These are phyloP conservation scores for Avahi laniger DNA, from an alignment of 2,797 vertebrate species.

Conservation along the genomic window DNA sequence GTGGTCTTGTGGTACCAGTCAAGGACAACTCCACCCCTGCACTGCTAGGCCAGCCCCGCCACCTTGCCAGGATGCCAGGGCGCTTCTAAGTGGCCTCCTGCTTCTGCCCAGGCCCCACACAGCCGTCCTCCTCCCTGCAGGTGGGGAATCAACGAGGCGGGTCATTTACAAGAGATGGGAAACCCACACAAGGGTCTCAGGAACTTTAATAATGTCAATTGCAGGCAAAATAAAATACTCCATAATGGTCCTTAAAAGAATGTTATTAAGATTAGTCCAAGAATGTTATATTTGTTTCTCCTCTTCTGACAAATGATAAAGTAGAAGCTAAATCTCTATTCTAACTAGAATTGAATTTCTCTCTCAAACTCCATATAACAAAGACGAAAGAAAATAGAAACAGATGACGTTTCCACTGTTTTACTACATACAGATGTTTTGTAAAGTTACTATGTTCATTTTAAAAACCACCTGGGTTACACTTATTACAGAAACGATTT, in stretches of 20 bases:
- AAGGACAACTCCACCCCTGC: neutral
- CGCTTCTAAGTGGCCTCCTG: neutral
- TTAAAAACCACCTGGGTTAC: neutral
- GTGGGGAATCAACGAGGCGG: neutral
- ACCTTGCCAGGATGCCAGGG: neutral
- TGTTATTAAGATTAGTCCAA: neutral
- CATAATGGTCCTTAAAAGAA: neutral
- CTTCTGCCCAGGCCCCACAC: neutral
- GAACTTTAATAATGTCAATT: neutral
- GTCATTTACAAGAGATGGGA: neutral
- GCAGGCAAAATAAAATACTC: neutral
- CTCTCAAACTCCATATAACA: neutral
- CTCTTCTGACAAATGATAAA: neutral
- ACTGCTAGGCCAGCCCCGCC: neutral
- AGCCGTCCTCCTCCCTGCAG: neutral
- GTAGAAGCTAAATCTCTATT: neutral
- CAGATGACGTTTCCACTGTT: neutral
- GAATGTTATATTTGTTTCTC: neutral
- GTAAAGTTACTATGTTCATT: neutral
- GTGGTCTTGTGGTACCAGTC: too few species aligned
- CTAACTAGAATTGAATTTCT: neutral
- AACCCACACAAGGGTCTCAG: neutral
- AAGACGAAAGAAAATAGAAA: neutral
- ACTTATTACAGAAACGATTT: neutral
- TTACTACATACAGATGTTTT: neutral